These are phyloP conservation scores for Epistrophe grossulariae DNA, from an alignment of 2,888 invertebrate genomes.

Conservation along the genomic window DNA sequence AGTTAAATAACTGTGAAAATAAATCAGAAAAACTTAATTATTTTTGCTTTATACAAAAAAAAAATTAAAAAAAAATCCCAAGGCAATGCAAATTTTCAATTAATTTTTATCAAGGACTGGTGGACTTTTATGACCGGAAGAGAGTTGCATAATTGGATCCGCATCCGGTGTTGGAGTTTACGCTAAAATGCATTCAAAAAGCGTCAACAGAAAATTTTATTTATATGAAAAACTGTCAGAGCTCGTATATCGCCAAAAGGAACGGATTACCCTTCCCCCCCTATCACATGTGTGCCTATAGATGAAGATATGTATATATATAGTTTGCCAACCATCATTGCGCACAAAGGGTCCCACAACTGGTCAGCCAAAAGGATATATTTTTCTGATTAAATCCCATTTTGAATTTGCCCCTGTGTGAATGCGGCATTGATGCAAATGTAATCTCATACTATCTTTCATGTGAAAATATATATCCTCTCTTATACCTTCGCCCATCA, in stretches of 20 bases:
- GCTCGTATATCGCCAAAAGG: slow-evolving; percentile 31
- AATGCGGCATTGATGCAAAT: slow-evolving; percentile 52
- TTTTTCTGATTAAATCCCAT: slow-evolving; percentile 74
- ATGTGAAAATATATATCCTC: background rate
- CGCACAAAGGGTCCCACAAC: slow-evolving; percentile 40
- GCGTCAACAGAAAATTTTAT: slow-evolving; percentile 50
- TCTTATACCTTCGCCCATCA: too few species aligned
- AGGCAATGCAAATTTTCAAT: slow-evolving; percentile 64
- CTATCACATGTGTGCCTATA: background rate
- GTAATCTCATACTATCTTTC: slow-evolving; percentile 49
- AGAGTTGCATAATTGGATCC: slow-evolving; percentile 81
- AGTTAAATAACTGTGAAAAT: slow-evolving; percentile 23
- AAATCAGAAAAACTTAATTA: slow-evolving; percentile 51
- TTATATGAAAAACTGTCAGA: slow-evolving; percentile 54
- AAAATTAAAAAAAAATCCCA: background rate
- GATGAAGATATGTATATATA: background rate
- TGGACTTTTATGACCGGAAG: slow-evolving; percentile 41
- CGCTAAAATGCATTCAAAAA: slow-evolving; percentile 83
- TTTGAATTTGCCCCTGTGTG: slow-evolving; percentile 69
- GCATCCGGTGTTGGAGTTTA: slow-evolving; percentile 81
- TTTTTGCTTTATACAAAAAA: slow-evolving; percentile 46
- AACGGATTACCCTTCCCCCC: slow-evolving; percentile 58
- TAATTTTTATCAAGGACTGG: slow-evolving; percentile 59
- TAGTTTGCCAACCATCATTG: background rate
- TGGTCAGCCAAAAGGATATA: slow-evolving; percentile 55